Conservation (phyloP, 2,888 invertebrate genomes). For the Syrphus vitripennis region DNA sequence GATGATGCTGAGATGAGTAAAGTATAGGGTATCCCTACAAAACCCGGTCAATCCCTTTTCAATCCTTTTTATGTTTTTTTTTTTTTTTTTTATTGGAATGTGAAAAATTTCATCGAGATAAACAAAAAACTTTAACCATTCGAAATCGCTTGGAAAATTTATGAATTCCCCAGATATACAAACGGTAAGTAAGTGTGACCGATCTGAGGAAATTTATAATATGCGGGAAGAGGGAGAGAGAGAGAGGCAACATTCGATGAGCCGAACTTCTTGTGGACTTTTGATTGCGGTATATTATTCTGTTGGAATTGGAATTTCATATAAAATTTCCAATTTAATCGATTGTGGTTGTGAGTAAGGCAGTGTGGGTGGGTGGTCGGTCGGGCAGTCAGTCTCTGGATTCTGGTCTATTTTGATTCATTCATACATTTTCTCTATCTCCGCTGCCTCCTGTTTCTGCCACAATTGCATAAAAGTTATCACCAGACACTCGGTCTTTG, state of each 20-base stretch:
- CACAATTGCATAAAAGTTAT: constrained; percentile 27
- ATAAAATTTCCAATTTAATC: constrained; percentile 57
- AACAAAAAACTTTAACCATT: constrained; percentile 56
- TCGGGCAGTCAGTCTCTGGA: not conserved
- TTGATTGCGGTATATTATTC: constrained; percentile 49
- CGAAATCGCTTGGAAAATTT: constrained; percentile 65
- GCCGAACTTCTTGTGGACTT: constrained; percentile 54
- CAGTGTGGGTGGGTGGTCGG: not conserved
- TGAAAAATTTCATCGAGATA: constrained; percentile 49
- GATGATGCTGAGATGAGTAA: not conserved
- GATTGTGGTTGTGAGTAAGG: constrained; percentile 28
- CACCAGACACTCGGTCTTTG: constrained; percentile 26
- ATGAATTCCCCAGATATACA: constrained; percentile 52
- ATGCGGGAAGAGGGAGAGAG: not conserved
- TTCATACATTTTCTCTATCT: not conserved
- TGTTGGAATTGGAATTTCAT: constrained; percentile 56
- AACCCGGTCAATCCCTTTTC: not conserved
- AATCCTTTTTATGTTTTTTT: no score
- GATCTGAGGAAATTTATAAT: constrained; percentile 10
- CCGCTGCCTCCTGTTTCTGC: no score
- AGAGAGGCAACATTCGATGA: not conserved
- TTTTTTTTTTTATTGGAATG: not conserved
- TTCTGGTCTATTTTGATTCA: constrained; percentile 11
- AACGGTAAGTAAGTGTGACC: constrained; percentile 37
- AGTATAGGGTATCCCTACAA: not conserved